Percentiles rank a stretch among this genome's conserved stretches.
Conservation (phyloP, 2,113 vertebrate genomes). For the Leucosticte australis region DNA sequence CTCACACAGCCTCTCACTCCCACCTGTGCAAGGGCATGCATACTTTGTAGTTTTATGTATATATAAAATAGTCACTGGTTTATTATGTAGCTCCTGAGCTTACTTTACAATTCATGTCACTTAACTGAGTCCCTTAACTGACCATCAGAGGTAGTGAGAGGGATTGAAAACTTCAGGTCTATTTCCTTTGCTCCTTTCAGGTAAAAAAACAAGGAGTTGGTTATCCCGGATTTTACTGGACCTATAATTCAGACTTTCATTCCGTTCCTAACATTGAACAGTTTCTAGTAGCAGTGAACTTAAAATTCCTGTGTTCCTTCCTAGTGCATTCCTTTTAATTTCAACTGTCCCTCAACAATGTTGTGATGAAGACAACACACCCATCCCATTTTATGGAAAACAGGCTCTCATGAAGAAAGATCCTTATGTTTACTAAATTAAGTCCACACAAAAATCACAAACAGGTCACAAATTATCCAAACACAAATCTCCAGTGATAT, state of each 20-base stretch:
- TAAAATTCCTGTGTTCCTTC: background rate
- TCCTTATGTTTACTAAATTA: background rate
- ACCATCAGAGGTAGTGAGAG: background rate
- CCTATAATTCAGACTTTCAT: background rate
- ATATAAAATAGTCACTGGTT: background rate
- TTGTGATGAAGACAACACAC: background rate
- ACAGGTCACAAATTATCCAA: background rate
- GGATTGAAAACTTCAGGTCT: background rate
- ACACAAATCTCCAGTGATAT: background rate
- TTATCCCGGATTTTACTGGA: background rate
- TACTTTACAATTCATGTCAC: background rate
- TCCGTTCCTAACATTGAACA: accelerated
- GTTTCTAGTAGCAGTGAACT: background rate
- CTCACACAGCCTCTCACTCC: background rate
- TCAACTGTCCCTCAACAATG: background rate
- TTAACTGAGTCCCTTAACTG: background rate
- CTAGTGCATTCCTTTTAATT: background rate
- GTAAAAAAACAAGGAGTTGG: background rate
- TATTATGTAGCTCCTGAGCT: background rate
- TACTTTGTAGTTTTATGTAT: background rate
- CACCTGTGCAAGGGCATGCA: background rate
- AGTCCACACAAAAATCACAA: background rate
- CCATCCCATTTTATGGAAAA: background rate
- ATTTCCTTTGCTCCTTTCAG: background rate
- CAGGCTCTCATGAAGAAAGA: background rate